Base-by-base conservation (phyloP, 2,888 invertebrate species). In the Melanargia galathea region DNA sequence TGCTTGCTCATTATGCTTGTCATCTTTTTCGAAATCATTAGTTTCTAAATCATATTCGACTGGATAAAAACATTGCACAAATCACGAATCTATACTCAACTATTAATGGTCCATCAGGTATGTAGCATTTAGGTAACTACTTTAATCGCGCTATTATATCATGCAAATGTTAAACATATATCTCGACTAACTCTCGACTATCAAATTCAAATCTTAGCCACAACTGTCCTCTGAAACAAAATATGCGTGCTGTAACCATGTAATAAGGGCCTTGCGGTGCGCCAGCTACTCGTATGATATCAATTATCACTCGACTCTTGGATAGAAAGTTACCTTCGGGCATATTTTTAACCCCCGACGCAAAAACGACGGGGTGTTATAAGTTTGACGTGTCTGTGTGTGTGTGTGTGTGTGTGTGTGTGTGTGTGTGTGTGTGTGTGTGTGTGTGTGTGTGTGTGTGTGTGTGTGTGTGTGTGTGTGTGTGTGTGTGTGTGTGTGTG, bases 191-290 rank as follows among this genome's bases (percentile, higher is more conserved):
- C 16, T 55, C 40, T 55, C 16, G 26, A 38, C 55, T 35, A 55
- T 55, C 24, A 24, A 40, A 26, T 43, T 43, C 10, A 45, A 33
- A 18, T 55, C 20, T 18, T 22, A 58, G 48, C 58, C 58, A 20
- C 58, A 58, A 30, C 20, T 48, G 58, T 35, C 58, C 58, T 35
- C 58, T 58, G 58, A 58, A 46, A 48, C 22, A 48, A 30, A 58
- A 58, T 48, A 58, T 48, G n/a, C 58, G 20, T n/a, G n/a, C n/a
- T n/a, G n/a, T n/a, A n/a, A n/a, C 46, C 24, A 58, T 35, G 24
- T 13, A 11, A 48, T 46, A 58, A 57, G 45, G 48, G 46, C 58
- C 48, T 58, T 58, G 58, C 58, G 58, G 58, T 58, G 22, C 35
- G 48, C 58, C 58, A 58, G 35, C 58, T 46, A 18, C 22, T n/a